phyloP scores from a whole-genome alignment of 2,113 vertebrate species.

The Paedocypris sp. region DNA sequence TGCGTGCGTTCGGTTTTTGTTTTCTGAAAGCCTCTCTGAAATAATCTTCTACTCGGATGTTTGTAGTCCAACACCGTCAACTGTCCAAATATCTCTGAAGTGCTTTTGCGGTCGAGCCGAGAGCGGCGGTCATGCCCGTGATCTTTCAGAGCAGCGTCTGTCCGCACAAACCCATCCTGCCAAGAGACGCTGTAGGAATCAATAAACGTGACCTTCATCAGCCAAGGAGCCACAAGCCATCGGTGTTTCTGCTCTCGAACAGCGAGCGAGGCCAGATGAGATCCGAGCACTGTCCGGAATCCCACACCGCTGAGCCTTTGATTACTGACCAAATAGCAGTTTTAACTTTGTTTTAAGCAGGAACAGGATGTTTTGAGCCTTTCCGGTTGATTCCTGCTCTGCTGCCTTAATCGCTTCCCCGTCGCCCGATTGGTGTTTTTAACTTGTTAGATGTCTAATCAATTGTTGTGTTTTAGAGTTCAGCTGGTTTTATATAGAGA shows the following conservation, averaged over 20 bases:
- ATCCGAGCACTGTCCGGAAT: constrained; percentile 17
- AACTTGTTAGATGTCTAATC: constrained; percentile 12
- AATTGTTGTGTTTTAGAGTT: constrained; percentile 8
- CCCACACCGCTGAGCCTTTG: constrained; percentile 21
- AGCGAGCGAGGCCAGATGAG: background rate
- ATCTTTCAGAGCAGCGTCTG: background rate
- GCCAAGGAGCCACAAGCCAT: background rate
- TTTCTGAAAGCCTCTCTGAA: background rate
- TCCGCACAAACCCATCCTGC: background rate
- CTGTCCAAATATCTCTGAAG: constrained; percentile 12
- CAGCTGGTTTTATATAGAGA: constrained; percentile 8
- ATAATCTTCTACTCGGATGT: constrained; percentile 12
- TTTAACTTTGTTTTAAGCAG: constrained; percentile 18
- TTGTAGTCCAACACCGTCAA: constrained; percentile 22
- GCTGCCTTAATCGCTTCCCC: background rate
- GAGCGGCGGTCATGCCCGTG: background rate
- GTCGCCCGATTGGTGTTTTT: constrained; percentile 3
- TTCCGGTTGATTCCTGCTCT: constrained; percentile 1
- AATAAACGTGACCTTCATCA: background rate
- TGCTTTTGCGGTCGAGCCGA: background rate
- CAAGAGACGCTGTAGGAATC: background rate
- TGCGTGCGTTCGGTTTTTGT: background rate
- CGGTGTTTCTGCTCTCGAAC: background rate
- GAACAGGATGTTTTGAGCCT: constrained; percentile 28
- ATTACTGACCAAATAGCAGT: constrained; percentile 25